phyloP scores from a whole-genome alignment of 2,888 invertebrate species.

The Chaetoderma sp. region DNA sequence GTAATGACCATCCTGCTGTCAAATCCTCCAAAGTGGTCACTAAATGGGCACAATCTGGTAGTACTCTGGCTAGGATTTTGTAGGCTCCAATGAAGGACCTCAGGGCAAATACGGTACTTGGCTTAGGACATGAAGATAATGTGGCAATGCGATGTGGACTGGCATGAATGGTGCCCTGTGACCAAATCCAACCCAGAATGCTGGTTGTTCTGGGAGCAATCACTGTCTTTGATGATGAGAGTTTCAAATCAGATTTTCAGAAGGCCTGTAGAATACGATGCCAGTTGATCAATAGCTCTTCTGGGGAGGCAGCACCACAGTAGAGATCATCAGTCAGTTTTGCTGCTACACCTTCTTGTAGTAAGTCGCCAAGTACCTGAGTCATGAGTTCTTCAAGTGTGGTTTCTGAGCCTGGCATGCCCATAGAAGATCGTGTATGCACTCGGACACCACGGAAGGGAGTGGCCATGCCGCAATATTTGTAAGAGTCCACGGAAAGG shows the following conservation, averaged over 20 bases:
- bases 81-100: conserved; percentile 13
- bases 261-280: conserved; percentile 7
- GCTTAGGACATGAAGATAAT: conserved; percentile 1
- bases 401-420: conserved; percentile 35
- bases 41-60: conserved; percentile 16
- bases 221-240: conserved; percentile 29
- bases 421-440: conserved; percentile 34
- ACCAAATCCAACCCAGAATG: conserved; percentile 35
- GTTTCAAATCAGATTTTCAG: not conserved
- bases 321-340: conserved; percentile 32
- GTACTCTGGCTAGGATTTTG: conserved; percentile 19
- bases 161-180: conserved; percentile 24
- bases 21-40: conserved; percentile 16
- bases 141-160: conserved; percentile 23
- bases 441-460: conserved; percentile 38
- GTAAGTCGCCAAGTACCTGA: conserved; percentile 30
- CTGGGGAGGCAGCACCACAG: not conserved
- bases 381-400: conserved; percentile 34
- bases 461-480: conserved; percentile 35
- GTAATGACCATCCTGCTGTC: conserved; percentile 15
- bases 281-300: conserved; percentile 16
- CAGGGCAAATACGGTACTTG: not conserved
- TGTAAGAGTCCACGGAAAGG: conserved; percentile 28
- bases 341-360: conserved; percentile 25
- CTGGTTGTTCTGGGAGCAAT: conserved; percentile 8